Percentiles rank a stretch among this genome's conserved stretches.
Conservation (phyloP, 2,888 invertebrate genomes). For the Sisyra terminalis region DNA sequence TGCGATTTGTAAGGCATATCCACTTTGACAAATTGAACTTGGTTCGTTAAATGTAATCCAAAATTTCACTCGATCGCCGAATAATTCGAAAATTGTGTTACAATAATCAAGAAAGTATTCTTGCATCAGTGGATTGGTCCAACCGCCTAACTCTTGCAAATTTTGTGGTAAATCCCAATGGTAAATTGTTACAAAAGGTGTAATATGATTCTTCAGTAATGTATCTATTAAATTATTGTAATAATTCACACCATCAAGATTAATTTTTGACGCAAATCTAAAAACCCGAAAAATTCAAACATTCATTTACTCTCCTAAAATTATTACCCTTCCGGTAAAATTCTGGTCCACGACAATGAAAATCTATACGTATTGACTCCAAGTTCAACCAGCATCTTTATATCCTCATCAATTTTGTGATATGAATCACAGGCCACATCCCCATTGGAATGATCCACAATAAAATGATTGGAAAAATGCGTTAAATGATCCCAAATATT, state of each 20-base stretch:
- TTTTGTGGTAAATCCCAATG: constrained; percentile 38
- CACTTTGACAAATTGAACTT: constrained; percentile 11
- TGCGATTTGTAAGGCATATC: constrained; percentile 30
- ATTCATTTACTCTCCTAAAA: constrained; percentile 24
- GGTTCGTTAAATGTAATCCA: constrained; percentile 16
- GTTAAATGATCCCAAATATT: constrained; percentile 32
- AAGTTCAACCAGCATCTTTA: constrained; percentile 15
- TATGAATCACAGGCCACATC: constrained; percentile 20
- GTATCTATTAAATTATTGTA: constrained; percentile 35
- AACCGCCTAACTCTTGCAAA: constrained; percentile 26
- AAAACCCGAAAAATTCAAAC: not conserved
- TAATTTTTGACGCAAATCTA: constrained; percentile 20
- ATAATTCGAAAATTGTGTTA: constrained; percentile 20
- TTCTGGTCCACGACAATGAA: constrained; percentile 45
- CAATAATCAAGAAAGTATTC: constrained; percentile 36
- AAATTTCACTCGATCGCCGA: constrained; percentile 13
- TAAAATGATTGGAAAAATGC: constrained; percentile 22
- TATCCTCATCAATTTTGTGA: constrained; percentile 16
- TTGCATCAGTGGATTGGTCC: constrained; percentile 32
- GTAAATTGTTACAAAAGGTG: constrained; percentile 33
- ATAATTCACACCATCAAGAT: constrained; percentile 31
- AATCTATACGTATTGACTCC: constrained; percentile 31
- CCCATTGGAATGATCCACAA: constrained; percentile 15
- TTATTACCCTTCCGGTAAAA: constrained; percentile 33
- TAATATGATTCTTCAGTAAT: constrained; percentile 32